phyloP scores from a whole-genome alignment of 2,888 invertebrate species.

The Encarsia formosa region DNA sequence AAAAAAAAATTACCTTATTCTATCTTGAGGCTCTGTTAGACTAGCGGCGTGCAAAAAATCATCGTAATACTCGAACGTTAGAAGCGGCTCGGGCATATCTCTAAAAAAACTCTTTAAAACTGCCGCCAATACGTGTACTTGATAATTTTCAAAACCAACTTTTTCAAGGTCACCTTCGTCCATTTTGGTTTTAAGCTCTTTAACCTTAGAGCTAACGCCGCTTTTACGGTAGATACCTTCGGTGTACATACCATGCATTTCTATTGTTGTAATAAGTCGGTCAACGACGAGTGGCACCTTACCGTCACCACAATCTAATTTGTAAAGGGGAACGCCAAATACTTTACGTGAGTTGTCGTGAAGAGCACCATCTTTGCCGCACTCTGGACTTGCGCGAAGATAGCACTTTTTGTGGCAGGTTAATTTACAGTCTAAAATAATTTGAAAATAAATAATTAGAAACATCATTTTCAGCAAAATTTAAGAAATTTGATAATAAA shows the following conservation, averaged over 20 bases:
- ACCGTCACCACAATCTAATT: constrained; percentile 68
- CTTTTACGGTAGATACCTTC: constrained; percentile 93
- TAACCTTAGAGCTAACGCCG: constrained; percentile 79
- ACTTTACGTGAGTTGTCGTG: constrained; percentile 59
- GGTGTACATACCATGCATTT: constrained; percentile 85
- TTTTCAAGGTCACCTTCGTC: constrained; percentile 71
- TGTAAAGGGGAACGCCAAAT: constrained; percentile 76
- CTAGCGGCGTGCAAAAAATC: constrained; percentile 88
- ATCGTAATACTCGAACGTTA: constrained; percentile 91
- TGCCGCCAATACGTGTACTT: constrained; percentile 85
- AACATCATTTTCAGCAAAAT: too few relatives aligned
- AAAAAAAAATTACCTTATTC: constrained; percentile 53
- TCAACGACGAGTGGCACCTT: constrained; percentile 88
- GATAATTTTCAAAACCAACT: constrained; percentile 72
- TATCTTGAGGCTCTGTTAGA: constrained; percentile 74
- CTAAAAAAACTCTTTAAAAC: constrained; percentile 85
- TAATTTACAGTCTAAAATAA: constrained; percentile 69
- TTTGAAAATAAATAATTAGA: too few relatives aligned
- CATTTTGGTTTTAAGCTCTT: constrained; percentile 70
- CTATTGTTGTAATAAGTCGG: constrained; percentile 81
- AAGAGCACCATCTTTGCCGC: constrained; percentile 55
- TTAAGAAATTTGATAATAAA: not conserved
- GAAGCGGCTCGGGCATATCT: constrained; percentile 88
- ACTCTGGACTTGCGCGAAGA: constrained; percentile 62
- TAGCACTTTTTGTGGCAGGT: constrained; percentile 95